Evolutionary conservation across 2,888 invertebrate genomes (phyloP).

Genomic region (Macropis europaea): DNA sequence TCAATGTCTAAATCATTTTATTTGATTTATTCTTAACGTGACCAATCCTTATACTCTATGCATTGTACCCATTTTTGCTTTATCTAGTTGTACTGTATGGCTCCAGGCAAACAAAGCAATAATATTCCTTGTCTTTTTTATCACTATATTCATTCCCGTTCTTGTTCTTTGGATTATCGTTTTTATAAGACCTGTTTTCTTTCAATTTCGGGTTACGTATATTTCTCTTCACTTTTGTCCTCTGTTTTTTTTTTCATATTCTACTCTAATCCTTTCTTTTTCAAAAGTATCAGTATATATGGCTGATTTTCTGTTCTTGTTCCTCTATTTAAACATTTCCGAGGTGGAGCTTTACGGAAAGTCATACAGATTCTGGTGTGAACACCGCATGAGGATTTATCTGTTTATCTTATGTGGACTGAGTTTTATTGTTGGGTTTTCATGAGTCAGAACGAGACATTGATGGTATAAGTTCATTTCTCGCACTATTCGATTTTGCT

Average conservation of each 20-base stretch:
- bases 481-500: neutral
- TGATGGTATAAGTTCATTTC: no score
- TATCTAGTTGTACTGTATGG: neutral
- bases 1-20: neutral
- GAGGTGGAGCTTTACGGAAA: neutral
- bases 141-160: no score
- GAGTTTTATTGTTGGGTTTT: no score
- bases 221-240: neutral
- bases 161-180: no score
- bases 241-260: neutral
- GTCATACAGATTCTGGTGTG: neutral
- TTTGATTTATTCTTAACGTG: neutral
- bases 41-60: neutral
- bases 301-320: neutral
- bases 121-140: neutral
- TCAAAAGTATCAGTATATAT: neutral
- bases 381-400: neutral
- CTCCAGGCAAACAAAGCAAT: neutral
- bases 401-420: neutral
- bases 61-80: neutral
- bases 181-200: no score
- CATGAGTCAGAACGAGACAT: no score
- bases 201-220: no score
- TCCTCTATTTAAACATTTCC: neutral
- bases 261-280: neutral